phyloP scores from a whole-genome alignment of 2,113 vertebrate species.

The Oreotrochilus melanogaster region DNA sequence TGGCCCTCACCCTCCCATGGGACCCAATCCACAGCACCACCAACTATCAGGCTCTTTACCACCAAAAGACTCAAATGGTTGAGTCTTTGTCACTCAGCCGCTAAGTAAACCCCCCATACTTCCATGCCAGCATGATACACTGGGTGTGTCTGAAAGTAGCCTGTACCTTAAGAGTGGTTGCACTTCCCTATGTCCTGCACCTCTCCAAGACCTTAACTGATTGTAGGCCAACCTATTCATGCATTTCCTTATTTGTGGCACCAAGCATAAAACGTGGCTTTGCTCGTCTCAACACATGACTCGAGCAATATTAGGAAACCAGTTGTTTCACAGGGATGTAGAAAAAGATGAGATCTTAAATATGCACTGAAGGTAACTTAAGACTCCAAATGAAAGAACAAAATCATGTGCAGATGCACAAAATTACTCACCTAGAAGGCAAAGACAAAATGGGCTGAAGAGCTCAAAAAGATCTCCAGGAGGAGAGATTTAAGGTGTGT shows the following conservation, averaged over 20 bases:
- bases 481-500: fast-evolving
- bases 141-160: neutral
- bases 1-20: too few species aligned
- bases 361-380: neutral
- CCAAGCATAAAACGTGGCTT: neutral
- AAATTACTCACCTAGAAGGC: neutral
- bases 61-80: neutral
- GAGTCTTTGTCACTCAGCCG: neutral
- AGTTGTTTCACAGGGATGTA: neutral
- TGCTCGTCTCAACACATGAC: neutral
- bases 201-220: neutral
- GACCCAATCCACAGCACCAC: too few species aligned
- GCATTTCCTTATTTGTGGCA: neutral
- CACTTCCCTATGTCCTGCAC: neutral
- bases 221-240: neutral
- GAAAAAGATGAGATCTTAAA: neutral
- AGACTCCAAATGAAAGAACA: neutral
- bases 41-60: too few species aligned
- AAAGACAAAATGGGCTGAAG: neutral
- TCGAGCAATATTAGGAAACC: neutral
- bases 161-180: neutral
- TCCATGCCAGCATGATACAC: neutral
- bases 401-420: neutral
- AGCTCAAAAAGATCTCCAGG: neutral
- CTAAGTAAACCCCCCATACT: neutral